Base-by-base conservation (phyloP, 2,113 vertebrate species). In the Mobula birostris region DNA sequence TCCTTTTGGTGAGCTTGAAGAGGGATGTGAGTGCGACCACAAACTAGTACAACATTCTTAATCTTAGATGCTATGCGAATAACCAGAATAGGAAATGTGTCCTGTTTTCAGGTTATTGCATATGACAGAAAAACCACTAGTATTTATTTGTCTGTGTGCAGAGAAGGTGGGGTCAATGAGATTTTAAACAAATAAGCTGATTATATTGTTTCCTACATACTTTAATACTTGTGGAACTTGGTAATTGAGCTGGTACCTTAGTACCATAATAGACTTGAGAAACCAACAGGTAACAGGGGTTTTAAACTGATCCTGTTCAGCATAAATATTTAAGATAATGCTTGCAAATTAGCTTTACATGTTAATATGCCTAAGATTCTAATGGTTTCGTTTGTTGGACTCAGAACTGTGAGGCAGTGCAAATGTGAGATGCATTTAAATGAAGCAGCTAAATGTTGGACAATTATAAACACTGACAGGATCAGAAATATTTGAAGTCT, bases 381-480 rank as follows among this genome's bases (percentile, higher is more conserved):
- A 94, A 94, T 94, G 94, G 94, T 94, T 93, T 72, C 94, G 94
- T 82, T 94, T 94, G 92, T 94, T 94, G 94, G 79, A 91, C 95
- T 94, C 94, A 94, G 95, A 95, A 94, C 94, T 87, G 94, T 95
- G 94, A 95, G 95, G 95, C 94, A 95, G 94, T 87, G 94, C 94
- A 94, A 94, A 94, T 95, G 95, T 95, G 95, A 95, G 95, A 94
- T 95, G 95, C 95, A 96, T 95, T 95, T 95, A 95, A 95, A 96
- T 95, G 94, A 88, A 94, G 87, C 78, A 80, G 32, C 83, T 87
- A 87, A 87, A 87, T 27, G 56, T 87, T 61, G 24, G 17, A 61
- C 61, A 14, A n/a, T 91, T 36, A 21, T 91, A 91, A 91, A 91
- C 17, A 56, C 83, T 61, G 56, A 87, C 83, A 87, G 83, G 56